Evolutionary conservation across 2,888 invertebrate genomes (phyloP), one percentile per base, ranked within the genome.

Genomic region (Ecliptopera silaceata): DNA sequence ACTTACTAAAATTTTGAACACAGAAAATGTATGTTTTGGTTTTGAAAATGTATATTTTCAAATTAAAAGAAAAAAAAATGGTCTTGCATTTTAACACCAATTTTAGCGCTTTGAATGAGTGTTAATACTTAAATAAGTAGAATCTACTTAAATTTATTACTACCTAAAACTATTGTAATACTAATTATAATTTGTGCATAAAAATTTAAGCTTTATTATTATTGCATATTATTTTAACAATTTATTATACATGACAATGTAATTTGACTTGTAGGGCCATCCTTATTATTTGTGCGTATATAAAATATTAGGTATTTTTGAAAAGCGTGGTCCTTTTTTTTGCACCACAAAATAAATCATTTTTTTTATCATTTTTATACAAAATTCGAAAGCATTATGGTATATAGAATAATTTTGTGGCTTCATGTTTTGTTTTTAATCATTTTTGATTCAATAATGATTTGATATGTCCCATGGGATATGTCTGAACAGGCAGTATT

Each of bases 381-480:
- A 26, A 26, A 26, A 26, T 5, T 26, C 26, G 26, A 26, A 6
- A 8, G 4, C 26, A 26, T 4, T 8, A 6, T 26, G 8, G 22
- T 26, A 26, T 26, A 45, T 31, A 18, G 0, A 32, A 15, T 13
- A 12, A 29, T 47, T 47, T 54, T 54, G 46, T 46, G 46, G 42
- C 15, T 8, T 31, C 11, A 41, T 53, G 20, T 39, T 41, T 17
- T 18, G 6, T 15, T 31, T 22, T 20, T 38, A 22, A 31, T 46
- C 15, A 20, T 51, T 50, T 11, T 5, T 31, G 10, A 17, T 12
- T 51, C 4, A 39, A 45, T 43, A 48, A 64, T 77, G 81, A 82
- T 82, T 81, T 82, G 81, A 82, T 82, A 82, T 82, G 81, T 80
- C 70, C 60, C 57, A 13, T 42, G 65, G 69, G 81, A 81, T 82